Conservation (phyloP, 64 coral and sea anemone genomes). For the Actinia tenebrosa region DNA sequence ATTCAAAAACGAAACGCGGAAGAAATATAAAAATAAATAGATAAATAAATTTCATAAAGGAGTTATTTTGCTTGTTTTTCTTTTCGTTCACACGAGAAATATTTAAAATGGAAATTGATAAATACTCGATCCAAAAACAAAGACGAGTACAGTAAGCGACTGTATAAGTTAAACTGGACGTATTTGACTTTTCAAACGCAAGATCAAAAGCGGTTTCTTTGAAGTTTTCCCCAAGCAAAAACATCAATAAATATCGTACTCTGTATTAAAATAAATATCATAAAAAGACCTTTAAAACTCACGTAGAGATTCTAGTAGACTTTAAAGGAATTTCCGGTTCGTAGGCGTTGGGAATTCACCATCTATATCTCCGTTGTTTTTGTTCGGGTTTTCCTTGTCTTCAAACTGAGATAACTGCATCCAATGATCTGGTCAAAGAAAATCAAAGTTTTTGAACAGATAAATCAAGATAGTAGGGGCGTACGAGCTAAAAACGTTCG, state of each 20-base stretch:
- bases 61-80: not conserved
- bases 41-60: too few relatives aligned
- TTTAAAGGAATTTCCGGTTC: conserved; percentile 1
- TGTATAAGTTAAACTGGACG: not conserved
- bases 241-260: not conserved
- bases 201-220: not conserved
- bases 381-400: not conserved
- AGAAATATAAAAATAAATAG: not conserved
- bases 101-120: not conserved
- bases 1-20: not conserved
- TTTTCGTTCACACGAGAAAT: not conserved
- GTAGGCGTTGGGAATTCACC: not conserved
- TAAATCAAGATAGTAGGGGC: not conserved
- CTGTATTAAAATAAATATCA: not conserved
- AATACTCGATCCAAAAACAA: not conserved
- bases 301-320: not conserved
- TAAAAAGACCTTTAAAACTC: not conserved
- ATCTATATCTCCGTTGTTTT: not conserved
- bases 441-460: not conserved
- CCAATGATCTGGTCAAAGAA: not conserved
- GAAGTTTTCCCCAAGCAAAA: not conserved
- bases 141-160: not conserved
- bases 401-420: not conserved
- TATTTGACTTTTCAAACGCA: not conserved
- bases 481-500: not conserved